These are phyloP conservation scores for Prunella strophiata DNA, from an alignment of 2,797 vertebrate species.

Conservation along the genomic window DNA sequence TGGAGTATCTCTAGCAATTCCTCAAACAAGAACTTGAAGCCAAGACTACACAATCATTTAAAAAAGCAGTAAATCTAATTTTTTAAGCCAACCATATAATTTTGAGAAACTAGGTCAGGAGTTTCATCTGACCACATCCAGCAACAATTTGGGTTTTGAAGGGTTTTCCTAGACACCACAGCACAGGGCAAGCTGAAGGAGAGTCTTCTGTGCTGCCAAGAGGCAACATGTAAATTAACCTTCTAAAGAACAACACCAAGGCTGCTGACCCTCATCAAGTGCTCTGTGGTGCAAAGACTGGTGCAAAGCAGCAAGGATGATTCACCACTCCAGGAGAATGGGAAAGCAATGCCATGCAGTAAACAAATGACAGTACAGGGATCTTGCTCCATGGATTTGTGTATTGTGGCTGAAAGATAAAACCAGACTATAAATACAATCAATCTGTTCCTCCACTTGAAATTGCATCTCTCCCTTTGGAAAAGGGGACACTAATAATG, in stretches of 20 bases:
- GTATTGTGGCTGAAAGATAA: neutral
- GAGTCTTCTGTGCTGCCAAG: neutral
- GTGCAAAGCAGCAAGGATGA: neutral
- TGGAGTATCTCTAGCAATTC: neutral
- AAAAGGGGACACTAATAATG: neutral
- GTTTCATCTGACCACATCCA: neutral
- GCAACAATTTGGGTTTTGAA: neutral
- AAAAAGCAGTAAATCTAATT: neutral
- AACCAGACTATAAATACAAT: neutral
- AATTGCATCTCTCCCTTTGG: neutral
- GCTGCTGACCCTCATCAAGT: neutral
- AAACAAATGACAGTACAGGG: neutral
- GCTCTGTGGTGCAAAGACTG: neutral
- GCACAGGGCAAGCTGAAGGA: neutral
- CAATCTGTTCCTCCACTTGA: neutral
- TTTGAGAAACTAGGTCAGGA: neutral
- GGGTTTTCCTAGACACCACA: neutral
- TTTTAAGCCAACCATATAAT: neutral
- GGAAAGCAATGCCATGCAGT: neutral
- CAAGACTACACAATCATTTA: neutral
- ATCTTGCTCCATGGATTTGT: neutral
- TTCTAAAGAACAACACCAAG: neutral
- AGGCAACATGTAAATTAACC: neutral
- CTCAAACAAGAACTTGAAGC: neutral
- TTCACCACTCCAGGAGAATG: neutral